Conservation (phyloP, 2,797 vertebrate species). For the Graptemys geographica region DNA sequence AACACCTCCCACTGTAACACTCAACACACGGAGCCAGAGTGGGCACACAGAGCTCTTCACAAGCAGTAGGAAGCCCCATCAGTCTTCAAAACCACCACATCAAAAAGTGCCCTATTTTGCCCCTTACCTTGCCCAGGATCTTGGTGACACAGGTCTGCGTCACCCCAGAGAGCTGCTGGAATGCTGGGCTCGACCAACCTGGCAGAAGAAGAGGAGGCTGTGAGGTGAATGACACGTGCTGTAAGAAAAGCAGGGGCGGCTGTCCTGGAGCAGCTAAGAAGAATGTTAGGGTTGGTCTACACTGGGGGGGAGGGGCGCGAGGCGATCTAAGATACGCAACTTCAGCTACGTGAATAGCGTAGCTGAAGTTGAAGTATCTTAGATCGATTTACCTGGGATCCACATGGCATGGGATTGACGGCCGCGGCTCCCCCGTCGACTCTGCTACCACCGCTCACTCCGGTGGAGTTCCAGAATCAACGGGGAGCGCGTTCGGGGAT, state of each 20-base stretch:
- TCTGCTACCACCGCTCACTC: too few relatives aligned
- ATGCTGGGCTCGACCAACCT: slow-evolving; percentile 91
- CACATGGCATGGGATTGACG: too few relatives aligned
- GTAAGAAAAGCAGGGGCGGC: not conserved
- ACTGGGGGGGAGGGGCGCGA: too few relatives aligned
- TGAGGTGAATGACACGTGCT: not conserved
- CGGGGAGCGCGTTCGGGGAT: too few relatives aligned
- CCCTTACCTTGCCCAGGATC: slow-evolving; percentile 85
- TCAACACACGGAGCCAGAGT: not conserved
- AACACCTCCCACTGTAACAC: not conserved
- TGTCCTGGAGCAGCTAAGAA: not conserved
- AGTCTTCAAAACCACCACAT: not conserved
- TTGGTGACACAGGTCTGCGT: slow-evolving; percentile 94
- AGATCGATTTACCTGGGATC: too few relatives aligned
- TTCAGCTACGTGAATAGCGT: too few relatives aligned
- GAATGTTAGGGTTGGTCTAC: not conserved
- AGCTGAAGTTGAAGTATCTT: too few relatives aligned
- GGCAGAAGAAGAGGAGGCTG: slow-evolving; percentile 37
- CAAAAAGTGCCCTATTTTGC: not conserved
- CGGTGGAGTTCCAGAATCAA: too few relatives aligned
- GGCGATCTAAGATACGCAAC: too few relatives aligned
- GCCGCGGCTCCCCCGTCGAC: too few relatives aligned
- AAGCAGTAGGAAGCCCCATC: not conserved
- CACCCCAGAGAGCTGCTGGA: slow-evolving; percentile 89
- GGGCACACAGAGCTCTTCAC: not conserved